Evolutionary conservation across 2,797 vertebrate genomes (phyloP).

Genomic region (Glossophaga mutica): DNA sequence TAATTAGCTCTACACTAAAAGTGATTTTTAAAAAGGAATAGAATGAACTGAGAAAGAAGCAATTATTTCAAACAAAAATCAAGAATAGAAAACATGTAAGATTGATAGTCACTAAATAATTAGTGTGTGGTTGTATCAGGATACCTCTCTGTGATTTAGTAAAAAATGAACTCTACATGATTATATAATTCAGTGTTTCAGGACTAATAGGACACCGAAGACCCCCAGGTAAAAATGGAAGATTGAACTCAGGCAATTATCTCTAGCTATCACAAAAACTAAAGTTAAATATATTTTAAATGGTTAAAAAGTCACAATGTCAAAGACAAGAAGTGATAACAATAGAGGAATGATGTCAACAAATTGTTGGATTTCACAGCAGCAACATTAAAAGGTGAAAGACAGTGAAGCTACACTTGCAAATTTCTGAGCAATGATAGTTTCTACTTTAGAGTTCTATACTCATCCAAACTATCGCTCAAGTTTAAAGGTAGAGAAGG

Average conservation of each 20-base stretch:
- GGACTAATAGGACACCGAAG: background rate
- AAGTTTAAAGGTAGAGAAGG: background rate
- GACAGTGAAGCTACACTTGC: background rate
- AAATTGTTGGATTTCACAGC: background rate
- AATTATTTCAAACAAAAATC: conserved; percentile 24
- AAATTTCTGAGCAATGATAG: background rate
- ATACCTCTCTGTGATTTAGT: background rate
- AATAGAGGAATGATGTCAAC: background rate
- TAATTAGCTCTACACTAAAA: background rate
- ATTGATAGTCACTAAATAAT: background rate
- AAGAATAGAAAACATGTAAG: background rate
- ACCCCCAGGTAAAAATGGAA: background rate
- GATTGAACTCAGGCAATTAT: background rate
- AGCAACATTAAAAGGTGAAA: background rate
- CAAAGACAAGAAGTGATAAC: background rate
- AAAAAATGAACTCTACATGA: background rate
- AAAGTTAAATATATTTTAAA: conserved; percentile 15
- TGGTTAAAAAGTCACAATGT: background rate
- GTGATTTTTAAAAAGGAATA: background rate
- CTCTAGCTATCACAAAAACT: background rate
- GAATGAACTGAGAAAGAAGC: background rate
- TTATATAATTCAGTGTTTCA: background rate
- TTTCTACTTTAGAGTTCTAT: background rate
- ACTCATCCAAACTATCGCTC: background rate
- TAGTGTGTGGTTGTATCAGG: background rate